Base-by-base conservation (phyloP, 2,113 vertebrate species). In the Barnardius zonarius region DNA sequence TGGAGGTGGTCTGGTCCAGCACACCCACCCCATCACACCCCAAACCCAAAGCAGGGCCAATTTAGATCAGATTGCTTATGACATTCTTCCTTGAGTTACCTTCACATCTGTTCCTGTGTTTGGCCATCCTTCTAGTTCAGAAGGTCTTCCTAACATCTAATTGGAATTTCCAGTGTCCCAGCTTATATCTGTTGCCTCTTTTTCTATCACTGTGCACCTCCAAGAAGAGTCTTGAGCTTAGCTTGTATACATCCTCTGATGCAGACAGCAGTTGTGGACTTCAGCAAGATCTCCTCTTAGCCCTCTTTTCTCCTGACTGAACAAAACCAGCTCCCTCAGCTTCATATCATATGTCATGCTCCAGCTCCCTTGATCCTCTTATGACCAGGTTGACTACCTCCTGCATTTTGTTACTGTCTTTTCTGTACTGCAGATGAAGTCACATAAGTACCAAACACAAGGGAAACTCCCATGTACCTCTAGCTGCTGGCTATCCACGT, bases 391-490 rank as follows among this genome's bases (percentile, higher is more conserved):
- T 51, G 10, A 51, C 33, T 61, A 19, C 33, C 46, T 79, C 13
- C n/a, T 55, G 67, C 37, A 30, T 44, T 35, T 83, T 68, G 13
- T 74, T 25, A 28, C 10, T n/a, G 43, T 41, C 46, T 78, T 62
- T 69, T 13, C 37, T 87, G 24, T 46, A 28, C 15, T 17, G 20
- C 17, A 23, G 49, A 30, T 69, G 48, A 48, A 46, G 62, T 52
- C 13, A 3, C 25, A 18, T 8, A 69, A 41, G 37, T 69, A 35
- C 11, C 8, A 41, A 27, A 27, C 0, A 0, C 25, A 57, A 20
- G 17, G 30, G 37, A 41, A 55, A 41, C 67, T 73, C 18, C n/a
- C 17, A 20, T 33, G 23, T 73, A 13, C 3, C 25, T 83, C 54
- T 69, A 16, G 28, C 17, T 46, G 8, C 39, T 78, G 35, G 25